Evolutionary conservation across 2,888 invertebrate species (phyloP), one percentile per base, ranked within the genome.

Genomic region (Argyresthia goedartella): DNA sequence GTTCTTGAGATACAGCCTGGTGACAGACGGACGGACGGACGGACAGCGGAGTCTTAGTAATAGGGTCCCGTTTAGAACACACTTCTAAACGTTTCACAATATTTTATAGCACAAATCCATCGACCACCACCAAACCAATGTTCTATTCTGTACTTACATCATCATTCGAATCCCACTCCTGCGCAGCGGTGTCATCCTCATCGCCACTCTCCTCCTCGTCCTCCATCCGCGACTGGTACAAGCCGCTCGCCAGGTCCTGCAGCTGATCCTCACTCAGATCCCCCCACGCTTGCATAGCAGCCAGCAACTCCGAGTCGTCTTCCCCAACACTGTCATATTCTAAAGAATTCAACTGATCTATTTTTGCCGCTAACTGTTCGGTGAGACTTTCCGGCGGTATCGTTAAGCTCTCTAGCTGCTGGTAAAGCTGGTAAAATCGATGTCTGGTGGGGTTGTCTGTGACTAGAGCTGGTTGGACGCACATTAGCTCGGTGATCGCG

Each of bases 301-400:
- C 64, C 53, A 84, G 57, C 49, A 85, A 43, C 35, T 80, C 81
- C 47, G 80, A 80, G 53, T 81, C 82, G 14, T 82, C 81, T 4
- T n/a, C n/a, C n/a, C n/a, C n/a, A 46, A 78, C 81, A 47, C 46
- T 39, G 25, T 33, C 33, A 33, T n/a, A 46, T 4, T 63, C 57
- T 8, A 84, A 54, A 0, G 81, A 68, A 55, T 82, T 80, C 3
- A 82, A 55, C 33, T 62, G 62, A n/a, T 77, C 77, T 33, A 82
- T 57, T 56, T 84, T 82, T 25, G 71, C 75, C 47, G 74, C 69
- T 15, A 80, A 60, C 49, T 68, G 73, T 4, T 71, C 69, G 1
- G 63, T 60, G 1, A 61, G 59, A 13, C n/a, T 49, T 16, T 33
- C 49, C 11, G 48, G 33, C 8, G 35, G n/a, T 11, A 69, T 55